Base-by-base conservation (phyloP, 2,113 vertebrate species). In the Todiramphus saurophagus region DNA sequence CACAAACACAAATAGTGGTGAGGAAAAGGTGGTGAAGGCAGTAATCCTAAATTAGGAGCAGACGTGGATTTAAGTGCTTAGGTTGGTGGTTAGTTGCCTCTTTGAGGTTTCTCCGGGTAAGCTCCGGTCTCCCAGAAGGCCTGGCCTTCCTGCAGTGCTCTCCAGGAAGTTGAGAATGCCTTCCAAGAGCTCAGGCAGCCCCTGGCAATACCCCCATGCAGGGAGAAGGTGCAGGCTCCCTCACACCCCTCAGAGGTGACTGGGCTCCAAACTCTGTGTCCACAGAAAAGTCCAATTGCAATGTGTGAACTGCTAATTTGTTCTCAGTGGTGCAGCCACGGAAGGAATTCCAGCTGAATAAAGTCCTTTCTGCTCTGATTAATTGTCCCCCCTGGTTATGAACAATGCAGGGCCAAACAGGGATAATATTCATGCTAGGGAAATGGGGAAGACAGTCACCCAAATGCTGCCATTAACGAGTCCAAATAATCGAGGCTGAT, bases 291-390 rank as follows among this genome's bases (percentile, higher is more conserved):
- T 72, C 90, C 80, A 58, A n/a, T 55, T 51, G 73, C 86, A 31
- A 80, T 2, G 73, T 68, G 77, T 35, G 58, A 91, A 18, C 41
- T 33, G 50, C 75, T 91, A 67, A 91, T 96, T 91, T 72, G 62
- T 31, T 80, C 72, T n/a, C 67, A 39, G 72, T 23, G 62, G 70
- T 69, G 66, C 69, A 74, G 87, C 90, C 41, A 0, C 4, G 56
- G 84, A 66, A 83, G 77, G 88, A 94, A 79, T 89, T 91, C 68
- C 78, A 58, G 73, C 58, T 79, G 68, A 72, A 91, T 43, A 53
- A 89, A 96, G 81, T 67, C 88, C 84, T 83, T 93, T 94, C 88
- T 83, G 84, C 88, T 83, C 91, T 79, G 84, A 93, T 93, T 93
- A 94, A 96, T 87, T 56, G 60, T 89, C 63, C 60, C 84, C 60